Conservation (phyloP, 2,888 invertebrate genomes). For the Eilema sororculum region DNA sequence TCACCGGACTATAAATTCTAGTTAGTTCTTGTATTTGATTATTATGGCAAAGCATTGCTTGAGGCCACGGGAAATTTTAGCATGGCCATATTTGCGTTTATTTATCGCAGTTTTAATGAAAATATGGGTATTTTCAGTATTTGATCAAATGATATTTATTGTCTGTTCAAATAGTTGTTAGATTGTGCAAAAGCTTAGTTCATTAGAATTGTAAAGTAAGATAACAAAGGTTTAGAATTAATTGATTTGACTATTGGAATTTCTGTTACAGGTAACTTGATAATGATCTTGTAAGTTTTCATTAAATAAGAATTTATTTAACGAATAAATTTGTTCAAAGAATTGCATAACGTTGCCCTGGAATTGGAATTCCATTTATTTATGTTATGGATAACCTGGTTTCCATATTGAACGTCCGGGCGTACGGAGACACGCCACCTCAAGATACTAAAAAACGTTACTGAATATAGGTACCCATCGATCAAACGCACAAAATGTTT, state of each 20-base stretch:
- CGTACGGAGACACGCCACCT: too few relatives aligned
- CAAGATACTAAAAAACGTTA: too few relatives aligned
- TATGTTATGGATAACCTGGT: too few relatives aligned
- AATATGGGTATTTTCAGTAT: conserved; percentile 48
- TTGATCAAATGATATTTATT: conserved; percentile 41
- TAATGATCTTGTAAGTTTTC: too few relatives aligned
- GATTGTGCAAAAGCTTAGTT: conserved; percentile 20
- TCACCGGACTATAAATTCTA: conserved; percentile 73
- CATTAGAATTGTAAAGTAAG: neutral
- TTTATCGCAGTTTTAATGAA: conserved; percentile 57
- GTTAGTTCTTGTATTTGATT: conserved; percentile 67
- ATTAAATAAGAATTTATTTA: neutral
- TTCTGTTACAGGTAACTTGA: neutral
- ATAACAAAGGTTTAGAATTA: neutral
- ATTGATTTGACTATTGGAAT: neutral
- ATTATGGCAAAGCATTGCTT: conserved; percentile 50
- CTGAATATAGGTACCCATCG: too few relatives aligned
- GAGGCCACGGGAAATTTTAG: conserved; percentile 61
- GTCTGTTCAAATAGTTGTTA: conserved; percentile 17
- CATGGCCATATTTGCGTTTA: conserved; percentile 36
- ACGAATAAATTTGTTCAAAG: neutral
- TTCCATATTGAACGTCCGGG: too few relatives aligned
- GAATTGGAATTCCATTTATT: too few relatives aligned
- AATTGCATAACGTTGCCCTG: too few relatives aligned
- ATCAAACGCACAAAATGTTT: too few relatives aligned